Evolutionary conservation across 2,113 vertebrate genomes (phyloP), one percentile per base, ranked within the genome.

Genomic region (Phoxinus phoxinus): DNA sequence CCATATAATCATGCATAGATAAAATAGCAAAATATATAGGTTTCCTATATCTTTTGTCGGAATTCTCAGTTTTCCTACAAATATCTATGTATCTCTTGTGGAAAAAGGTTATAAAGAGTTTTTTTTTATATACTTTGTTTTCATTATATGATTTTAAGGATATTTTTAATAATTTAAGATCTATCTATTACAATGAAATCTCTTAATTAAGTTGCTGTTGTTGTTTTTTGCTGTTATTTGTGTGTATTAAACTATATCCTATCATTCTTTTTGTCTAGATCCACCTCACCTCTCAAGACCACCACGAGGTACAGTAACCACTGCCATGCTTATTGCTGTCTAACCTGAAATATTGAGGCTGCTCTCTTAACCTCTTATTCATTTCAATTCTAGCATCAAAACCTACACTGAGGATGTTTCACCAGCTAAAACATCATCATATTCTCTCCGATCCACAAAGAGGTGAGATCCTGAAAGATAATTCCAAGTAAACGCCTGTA

Each of bases 371-470:
- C 35, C 7, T 12, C 9, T 10, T 65, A 19, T 25, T 41, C 2
- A 15, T 46, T 30, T 61, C 1, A 63, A 30, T 27, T 37, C 25
- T 30, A 85, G 67, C 67, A 79, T 74, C 65, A 89, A 56, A 67
- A 83, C 58, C 44, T 89, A 85, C 48, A 83, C 56, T 21, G 51
- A 53, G 53, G 19, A 84, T 83, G 27, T 21, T n/a, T 81, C 72
- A 46, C 88, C 27, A 74, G 27, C 85, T 72, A 86, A 73, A 41
- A 85, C 87, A 76, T 0, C 85, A 44, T 46, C 58, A 7, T 90
- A 88, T 78, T 13, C 91, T 65, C 37, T 90, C 90, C 46, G 85
- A 90, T 2, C 88, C 86, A 86, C 91, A 69, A 74, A 85, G 81
- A 88, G 85, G 88, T 89, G n/a, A 82, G 85, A 53, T 8, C 12